phyloP scores from a whole-genome alignment of 2,888 invertebrate species.

The Eilema griseolum region DNA sequence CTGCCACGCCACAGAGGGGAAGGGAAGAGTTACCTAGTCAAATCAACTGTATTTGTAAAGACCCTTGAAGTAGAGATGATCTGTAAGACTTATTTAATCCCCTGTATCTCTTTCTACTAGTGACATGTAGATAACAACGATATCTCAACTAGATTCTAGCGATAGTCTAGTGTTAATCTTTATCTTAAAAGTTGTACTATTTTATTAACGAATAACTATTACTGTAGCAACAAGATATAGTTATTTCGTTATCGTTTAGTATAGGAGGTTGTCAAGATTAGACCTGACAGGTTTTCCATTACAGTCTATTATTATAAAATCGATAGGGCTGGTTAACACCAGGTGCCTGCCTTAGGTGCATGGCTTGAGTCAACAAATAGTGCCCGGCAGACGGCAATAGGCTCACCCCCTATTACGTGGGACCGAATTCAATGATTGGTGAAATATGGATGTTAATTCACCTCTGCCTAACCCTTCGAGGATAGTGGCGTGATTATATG shows the following conservation, averaged over 20 bases:
- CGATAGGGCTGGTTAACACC: too few relatives aligned
- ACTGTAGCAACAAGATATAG: neutral
- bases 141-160: neutral
- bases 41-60: too few relatives aligned
- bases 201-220: slow-evolving; percentile 1
- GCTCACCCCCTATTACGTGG: too few relatives aligned
- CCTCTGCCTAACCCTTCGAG: too few relatives aligned
- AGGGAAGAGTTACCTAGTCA: too few relatives aligned
- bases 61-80: neutral
- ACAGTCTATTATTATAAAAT: neutral
- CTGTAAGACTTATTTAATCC: neutral
- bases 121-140: neutral
- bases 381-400: too few relatives aligned
- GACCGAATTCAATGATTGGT: too few relatives aligned
- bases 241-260: slow-evolving; percentile 1
- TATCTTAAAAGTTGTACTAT: neutral
- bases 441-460: too few relatives aligned
- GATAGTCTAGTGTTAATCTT: neutral
- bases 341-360: too few relatives aligned
- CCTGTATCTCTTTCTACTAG: neutral
- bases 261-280: neutral
- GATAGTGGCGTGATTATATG: too few relatives aligned
- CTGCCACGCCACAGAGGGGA: too few relatives aligned
- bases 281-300: neutral
- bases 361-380: too few relatives aligned